phyloP scores from a whole-genome alignment of 2,113 vertebrate species.

The Pedionomus torquatus region DNA sequence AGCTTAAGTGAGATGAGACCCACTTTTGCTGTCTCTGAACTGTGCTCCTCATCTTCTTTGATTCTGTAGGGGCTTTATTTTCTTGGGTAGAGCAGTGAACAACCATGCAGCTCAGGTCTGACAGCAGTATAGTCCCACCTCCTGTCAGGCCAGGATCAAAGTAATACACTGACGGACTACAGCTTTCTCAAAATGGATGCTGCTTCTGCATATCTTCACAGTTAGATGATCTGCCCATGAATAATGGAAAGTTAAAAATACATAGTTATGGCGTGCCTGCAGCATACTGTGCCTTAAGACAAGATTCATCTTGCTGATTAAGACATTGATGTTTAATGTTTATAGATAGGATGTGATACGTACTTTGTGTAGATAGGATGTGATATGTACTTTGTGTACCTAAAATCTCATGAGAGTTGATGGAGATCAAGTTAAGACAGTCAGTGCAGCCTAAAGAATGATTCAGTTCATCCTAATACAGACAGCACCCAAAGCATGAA shows the following conservation, averaged over 20 bases:
- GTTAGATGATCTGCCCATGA: not conserved
- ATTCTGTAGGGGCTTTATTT: not conserved
- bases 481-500: not conserved
- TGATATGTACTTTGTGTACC: rapidly evolving
- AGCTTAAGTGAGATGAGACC: not conserved
- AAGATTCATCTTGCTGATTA: not conserved
- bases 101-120: not conserved
- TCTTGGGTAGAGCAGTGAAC: not conserved
- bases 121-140: not conserved
- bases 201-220: not conserved
- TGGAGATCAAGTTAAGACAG: not conserved
- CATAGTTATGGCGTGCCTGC: not conserved
- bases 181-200: not conserved
- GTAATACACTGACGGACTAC: not conserved
- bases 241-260: not conserved
- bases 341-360: too few relatives aligned
- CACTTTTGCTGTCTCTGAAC: not conserved
- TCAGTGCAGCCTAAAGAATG: not conserved
- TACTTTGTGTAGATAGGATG: not conserved
- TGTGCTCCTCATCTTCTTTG: not conserved
- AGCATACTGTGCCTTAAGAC: not conserved
- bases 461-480: not conserved
- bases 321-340: not conserved
- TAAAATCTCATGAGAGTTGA: not conserved
- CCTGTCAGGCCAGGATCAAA: not conserved